These are phyloP conservation scores for Brachionus asplanchnoidis DNA, from an alignment of 1,140 invertebrate species.

Conservation along the genomic window DNA sequence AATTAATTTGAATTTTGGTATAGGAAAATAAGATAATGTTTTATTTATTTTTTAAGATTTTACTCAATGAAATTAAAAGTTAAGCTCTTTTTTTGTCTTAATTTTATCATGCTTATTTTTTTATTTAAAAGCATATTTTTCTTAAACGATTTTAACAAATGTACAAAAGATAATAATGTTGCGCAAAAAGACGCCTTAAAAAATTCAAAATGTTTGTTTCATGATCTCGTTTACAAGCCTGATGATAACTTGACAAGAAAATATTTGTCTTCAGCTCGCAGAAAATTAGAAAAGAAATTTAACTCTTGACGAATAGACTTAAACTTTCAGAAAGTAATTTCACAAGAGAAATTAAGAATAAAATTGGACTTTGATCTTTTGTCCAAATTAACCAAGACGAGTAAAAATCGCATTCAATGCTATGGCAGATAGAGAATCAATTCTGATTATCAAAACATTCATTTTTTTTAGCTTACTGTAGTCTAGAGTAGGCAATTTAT, in stretches of 20 bases:
- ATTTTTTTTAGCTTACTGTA: constrained; percentile 14
- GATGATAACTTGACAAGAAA: not conserved
- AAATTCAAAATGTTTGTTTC: not conserved
- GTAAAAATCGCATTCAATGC: not conserved
- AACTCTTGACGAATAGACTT: not conserved
- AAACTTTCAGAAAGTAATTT: not conserved
- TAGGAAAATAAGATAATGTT: too few species aligned
- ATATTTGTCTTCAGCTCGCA: not conserved
- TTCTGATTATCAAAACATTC: constrained; percentile 70
- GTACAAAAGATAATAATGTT: too few species aligned
- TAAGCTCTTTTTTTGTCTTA: too few species aligned
- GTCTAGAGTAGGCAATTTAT: not conserved
- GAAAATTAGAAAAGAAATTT: not conserved
- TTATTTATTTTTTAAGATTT: too few species aligned
- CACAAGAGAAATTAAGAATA: not conserved
- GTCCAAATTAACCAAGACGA: not conserved
- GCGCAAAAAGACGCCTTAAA: not conserved
- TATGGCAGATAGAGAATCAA: constrained; percentile 73
- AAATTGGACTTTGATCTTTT: not conserved
- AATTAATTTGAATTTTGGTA: too few species aligned
- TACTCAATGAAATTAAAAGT: too few species aligned
- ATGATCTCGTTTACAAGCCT: not conserved
- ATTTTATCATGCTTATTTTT: too few species aligned
- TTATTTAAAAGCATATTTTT: too few species aligned
- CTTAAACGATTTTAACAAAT: too few species aligned